phyloP scores from a whole-genome alignment of 2,797 vertebrate genomes.

The Dryobates pubescens region DNA sequence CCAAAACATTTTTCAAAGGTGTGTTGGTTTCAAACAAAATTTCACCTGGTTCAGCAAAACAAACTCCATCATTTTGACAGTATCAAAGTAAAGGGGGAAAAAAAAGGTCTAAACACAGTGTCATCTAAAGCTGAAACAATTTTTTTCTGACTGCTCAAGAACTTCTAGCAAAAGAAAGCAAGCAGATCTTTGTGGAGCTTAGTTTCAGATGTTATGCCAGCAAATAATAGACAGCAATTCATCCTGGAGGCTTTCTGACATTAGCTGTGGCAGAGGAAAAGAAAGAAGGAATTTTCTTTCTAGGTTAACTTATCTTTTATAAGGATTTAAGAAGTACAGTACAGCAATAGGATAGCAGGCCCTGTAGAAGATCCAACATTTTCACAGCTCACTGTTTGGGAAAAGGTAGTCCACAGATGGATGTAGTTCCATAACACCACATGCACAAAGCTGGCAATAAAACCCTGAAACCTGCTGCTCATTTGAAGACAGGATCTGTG shows the following conservation, averaged over 20 bases:
- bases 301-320: neutral
- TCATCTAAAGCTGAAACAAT: neutral
- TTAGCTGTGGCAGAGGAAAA: neutral
- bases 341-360: neutral
- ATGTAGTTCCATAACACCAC: neutral
- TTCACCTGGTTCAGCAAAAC: neutral
- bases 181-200: neutral
- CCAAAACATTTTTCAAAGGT: neutral
- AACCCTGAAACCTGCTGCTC: neutral
- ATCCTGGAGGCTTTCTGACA: neutral
- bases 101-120: neutral
- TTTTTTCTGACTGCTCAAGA: neutral
- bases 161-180: neutral
- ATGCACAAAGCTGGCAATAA: neutral
- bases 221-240: neutral
- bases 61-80: neutral
- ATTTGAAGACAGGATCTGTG: neutral
- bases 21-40: neutral
- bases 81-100: neutral
- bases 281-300: neutral
- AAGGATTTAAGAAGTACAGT: neutral
- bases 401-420: conserved; percentile 15
- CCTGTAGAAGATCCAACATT: neutral
- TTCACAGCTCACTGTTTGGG: neutral
- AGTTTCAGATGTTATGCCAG: neutral